Base-by-base conservation (phyloP, 1,140 invertebrate genomes). In the Palaemon carinicauda region DNA sequence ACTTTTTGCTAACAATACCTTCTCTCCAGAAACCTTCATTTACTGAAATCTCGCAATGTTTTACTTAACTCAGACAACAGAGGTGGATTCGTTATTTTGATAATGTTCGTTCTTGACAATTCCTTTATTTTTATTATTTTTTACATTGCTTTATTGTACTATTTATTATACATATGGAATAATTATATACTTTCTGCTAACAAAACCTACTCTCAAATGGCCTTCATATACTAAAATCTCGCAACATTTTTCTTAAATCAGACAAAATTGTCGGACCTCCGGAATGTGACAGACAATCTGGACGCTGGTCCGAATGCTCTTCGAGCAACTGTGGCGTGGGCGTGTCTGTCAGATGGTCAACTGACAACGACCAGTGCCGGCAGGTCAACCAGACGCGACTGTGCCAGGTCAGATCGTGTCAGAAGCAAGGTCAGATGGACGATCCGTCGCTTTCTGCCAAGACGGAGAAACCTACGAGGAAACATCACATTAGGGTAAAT, bases 321-420 rank as follows among this genome's bases (percentile, higher is more conserved):
- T n/a, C 21, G 65, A 33, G n/a, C 21, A 31, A 5, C 12, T 82
- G 80, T 19, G 80, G 80, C 4, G 80, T 69, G 1, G 80, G 80
- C 1, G 69, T 82, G 27, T 82, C 80, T 21, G 80, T 75, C 1
- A 65, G 80, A n/a, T 82, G 80, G 80, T 31, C 80, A 2, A 82
- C 80, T 7, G 80, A 82, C 69, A 53, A 73, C 65, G 19, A 33
- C 9, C 31, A 60, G 14, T 82, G 80, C 31, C 80, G 51, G 1
- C 65, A 50, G 19, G 14, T 74, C 50, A 82, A 82, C 69, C 50
- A 82, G 69, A 82, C 80, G 3, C 80, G 80, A 10, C 51, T 82
- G n/a, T 82, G 80, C 54, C 80, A 82, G 69, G 21, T 82, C 2
- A 65, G 80, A 12, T 51, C 80, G 69, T 82, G 80, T 53, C 69